Conservation (phyloP, 2,797 vertebrate genomes). For the Rhabdophis nuchalis region DNA sequence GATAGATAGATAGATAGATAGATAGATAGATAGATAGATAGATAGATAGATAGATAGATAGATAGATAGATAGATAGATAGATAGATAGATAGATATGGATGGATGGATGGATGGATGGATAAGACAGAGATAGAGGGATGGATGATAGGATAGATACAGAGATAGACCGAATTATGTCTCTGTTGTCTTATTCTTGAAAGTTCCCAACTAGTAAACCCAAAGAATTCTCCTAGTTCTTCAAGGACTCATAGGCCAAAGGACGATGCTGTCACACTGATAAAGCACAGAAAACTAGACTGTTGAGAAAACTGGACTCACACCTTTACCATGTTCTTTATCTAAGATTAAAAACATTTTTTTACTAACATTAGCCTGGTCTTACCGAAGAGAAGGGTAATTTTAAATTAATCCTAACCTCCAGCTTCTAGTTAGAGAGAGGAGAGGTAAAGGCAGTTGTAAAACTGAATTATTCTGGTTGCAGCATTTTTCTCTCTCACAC, state of each 20-base stretch:
- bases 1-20: too few species aligned
- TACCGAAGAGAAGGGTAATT: background rate
- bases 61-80: too few species aligned
- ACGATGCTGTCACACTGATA: background rate
- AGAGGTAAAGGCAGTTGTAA: background rate
- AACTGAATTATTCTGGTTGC: background rate
- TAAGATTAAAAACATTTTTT: background rate
- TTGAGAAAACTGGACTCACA: background rate
- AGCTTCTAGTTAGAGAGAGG: background rate
- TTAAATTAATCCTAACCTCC: background rate
- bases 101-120: too few species aligned
- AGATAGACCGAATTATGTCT: background rate
- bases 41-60: too few species aligned
- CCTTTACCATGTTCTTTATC: background rate
- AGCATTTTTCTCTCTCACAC: background rate
- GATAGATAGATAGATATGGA: background rate
- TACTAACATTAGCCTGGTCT: background rate
- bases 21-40: background rate
- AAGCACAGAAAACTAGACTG: background rate
- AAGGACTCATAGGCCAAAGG: background rate
- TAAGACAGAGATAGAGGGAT: too few species aligned
- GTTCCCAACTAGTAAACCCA: background rate
- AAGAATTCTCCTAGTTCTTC: background rate
- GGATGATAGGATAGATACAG: too few species aligned
- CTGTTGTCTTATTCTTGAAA: background rate